A percentile compares a stretch with the other conserved stretches of the same genome.
These are phyloP conservation scores for Gymnoscopelus microlampas DNA, from an alignment of 2,797 vertebrate species.

Conservation along the genomic window DNA sequence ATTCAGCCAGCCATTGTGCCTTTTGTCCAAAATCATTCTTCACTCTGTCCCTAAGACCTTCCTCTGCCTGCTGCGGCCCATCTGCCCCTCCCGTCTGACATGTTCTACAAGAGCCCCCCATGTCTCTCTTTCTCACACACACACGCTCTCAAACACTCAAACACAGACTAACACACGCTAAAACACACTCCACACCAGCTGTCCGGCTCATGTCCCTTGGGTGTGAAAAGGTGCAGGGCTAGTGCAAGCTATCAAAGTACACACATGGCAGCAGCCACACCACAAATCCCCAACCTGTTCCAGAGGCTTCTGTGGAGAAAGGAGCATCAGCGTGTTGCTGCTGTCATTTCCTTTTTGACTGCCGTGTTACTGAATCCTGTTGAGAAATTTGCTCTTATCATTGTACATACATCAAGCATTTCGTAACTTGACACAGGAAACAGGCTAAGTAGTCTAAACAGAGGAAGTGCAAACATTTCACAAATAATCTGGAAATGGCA, in stretches of 20 bases:
- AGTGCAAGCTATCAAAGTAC: constrained; percentile 43
- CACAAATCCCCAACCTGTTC: constrained; percentile 29
- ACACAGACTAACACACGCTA: constrained; percentile 38
- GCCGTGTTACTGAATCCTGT: neutral
- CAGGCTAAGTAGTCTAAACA: constrained; percentile 7
- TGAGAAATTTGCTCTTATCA: neutral
- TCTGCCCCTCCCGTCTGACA: constrained; percentile 73
- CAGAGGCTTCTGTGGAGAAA: constrained; percentile 15
- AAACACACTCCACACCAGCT: constrained; percentile 74
- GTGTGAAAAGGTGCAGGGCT: constrained; percentile 64
- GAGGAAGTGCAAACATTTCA: constrained; percentile 2
- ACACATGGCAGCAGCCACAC: constrained; percentile 42
- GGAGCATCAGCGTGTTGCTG: constrained; percentile 26
- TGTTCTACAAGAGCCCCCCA: constrained; percentile 29
- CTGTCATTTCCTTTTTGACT: constrained; percentile 11
- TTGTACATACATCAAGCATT: neutral
- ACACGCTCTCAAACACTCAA: constrained; percentile 13
- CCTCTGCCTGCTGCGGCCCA: constrained; percentile 70
- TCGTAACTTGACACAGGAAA: constrained; percentile 1
- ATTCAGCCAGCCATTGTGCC: constrained; percentile 72
- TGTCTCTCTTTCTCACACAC: constrained; percentile 17
- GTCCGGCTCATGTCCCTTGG: constrained; percentile 69
- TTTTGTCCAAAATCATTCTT: constrained; percentile 81
- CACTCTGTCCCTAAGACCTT: constrained; percentile 70
- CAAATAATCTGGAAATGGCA: neutral